Conservation (phyloP, 2,797 vertebrate genomes). For the Cynopterus sphinx region DNA sequence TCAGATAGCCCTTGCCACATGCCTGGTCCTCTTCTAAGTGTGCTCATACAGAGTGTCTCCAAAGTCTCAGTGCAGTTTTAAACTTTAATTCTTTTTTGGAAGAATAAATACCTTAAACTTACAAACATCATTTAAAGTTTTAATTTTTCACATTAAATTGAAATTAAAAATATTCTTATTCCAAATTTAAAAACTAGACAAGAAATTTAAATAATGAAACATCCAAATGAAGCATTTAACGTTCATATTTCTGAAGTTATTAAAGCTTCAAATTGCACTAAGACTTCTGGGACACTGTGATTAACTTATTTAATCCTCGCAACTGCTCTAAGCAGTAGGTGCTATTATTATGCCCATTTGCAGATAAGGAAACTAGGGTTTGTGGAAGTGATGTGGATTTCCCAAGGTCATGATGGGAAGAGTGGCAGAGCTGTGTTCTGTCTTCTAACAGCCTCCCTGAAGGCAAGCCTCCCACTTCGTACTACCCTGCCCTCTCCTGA, state of each 20-base stretch:
- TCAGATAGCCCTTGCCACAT: rapidly evolving
- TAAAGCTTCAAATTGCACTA: background rate
- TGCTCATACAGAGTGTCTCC: background rate
- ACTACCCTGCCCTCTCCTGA: background rate
- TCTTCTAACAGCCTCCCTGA: background rate
- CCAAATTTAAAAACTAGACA: background rate
- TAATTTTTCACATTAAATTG: background rate
- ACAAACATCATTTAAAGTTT: background rate
- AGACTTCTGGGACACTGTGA: background rate
- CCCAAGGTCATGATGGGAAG: background rate
- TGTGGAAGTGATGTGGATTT: background rate
- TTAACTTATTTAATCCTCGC: background rate
- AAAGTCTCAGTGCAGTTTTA: background rate
- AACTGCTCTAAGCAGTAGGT: background rate
- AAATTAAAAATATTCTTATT: background rate
- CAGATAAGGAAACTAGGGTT: background rate
- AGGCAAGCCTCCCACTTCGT: background rate
- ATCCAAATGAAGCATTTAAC: background rate
- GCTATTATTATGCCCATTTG: background rate
- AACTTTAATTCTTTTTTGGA: background rate
- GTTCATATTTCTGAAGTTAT: background rate
- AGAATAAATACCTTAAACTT: background rate
- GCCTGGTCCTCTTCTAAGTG: background rate
- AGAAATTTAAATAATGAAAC: background rate
- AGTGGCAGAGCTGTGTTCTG: background rate